Conservation (phyloP, 30 jellyfish, hydroid and myxozoan species). For the Catostylus mosaicus region DNA sequence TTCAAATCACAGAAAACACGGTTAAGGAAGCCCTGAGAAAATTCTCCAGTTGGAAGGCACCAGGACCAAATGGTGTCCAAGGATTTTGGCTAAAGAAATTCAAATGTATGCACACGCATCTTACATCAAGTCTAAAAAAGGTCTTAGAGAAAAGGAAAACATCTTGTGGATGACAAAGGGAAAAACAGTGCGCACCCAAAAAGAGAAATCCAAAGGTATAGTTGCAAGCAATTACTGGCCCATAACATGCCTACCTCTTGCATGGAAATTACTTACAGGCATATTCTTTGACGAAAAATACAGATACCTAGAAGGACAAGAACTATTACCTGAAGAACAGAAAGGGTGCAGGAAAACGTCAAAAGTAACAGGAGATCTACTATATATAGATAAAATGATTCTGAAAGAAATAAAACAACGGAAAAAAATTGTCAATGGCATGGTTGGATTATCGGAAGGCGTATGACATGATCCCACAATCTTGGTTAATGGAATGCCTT, state of each 20-base stretch:
- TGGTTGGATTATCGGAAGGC: not conserved
- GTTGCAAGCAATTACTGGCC: not conserved
- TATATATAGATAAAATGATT: not conserved
- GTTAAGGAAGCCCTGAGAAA: not conserved
- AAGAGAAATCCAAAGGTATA: not conserved
- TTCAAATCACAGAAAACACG: not conserved
- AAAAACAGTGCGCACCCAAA: not conserved
- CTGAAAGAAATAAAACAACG: not conserved
- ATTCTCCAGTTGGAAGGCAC: not conserved
- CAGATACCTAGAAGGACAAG: not conserved
- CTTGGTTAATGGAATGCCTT: not conserved
- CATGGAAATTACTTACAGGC: constrained; percentile 3
- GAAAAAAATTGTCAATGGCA: not conserved
- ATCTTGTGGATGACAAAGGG: not conserved
- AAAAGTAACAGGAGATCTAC: not conserved
- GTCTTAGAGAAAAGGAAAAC: not conserved
- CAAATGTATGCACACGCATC: not conserved
- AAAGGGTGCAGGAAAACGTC: not conserved
- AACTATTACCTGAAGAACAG: no score
- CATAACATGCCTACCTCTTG: not conserved
- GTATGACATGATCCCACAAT: not conserved
- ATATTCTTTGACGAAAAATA: not conserved
- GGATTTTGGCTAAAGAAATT: not conserved
- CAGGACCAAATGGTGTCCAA: constrained; percentile 3
- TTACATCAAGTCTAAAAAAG: not conserved